Percentiles rank a stretch among this genome's conserved stretches.
These are phyloP conservation scores for Sphaeridia pumilis DNA, from an alignment of 2,888 invertebrate species.

Conservation along the genomic window DNA sequence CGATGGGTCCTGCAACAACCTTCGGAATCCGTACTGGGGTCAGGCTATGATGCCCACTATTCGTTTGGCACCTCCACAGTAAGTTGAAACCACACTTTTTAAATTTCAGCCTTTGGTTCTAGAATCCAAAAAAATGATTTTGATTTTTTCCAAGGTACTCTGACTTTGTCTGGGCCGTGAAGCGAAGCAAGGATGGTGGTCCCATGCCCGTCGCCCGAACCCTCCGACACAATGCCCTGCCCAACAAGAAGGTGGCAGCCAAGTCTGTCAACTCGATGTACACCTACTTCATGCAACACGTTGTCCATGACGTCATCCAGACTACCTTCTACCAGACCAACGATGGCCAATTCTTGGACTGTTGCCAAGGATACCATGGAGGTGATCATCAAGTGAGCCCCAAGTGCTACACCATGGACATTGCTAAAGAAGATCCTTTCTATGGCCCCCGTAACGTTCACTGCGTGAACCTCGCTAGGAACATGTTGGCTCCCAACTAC, in stretches of 20 bases:
- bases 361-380: constrained; percentile 30
- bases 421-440: constrained; percentile 26
- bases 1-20: constrained; percentile 34
- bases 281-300: constrained; percentile 25
- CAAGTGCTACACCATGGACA: constrained; percentile 29
- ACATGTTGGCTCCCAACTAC: constrained; percentile 27
- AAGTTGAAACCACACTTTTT: constrained; percentile 4
- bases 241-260: constrained; percentile 30
- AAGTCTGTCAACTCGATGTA: constrained; percentile 24
- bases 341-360: constrained; percentile 32
- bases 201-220: constrained; percentile 23
- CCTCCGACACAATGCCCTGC: constrained; percentile 23
- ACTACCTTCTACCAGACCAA: constrained; percentile 31
- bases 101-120: too few relatives aligned
- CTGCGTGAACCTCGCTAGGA: constrained; percentile 32
- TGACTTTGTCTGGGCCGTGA: constrained; percentile 20
- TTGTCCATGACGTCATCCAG: constrained; percentile 28
- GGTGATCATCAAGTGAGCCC: constrained; percentile 30
- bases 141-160: constrained; percentile 2
- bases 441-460: constrained; percentile 19
- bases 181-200: constrained; percentile 15
- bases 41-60: constrained; percentile 20
- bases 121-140: neutral
- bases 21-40: constrained; percentile 27
- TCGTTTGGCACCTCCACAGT: constrained; percentile 28